A percentile compares a stretch with the other conserved stretches of the same genome.
Conservation (phyloP, 2,113 vertebrate genomes). For the Peromyscus polionotus region DNA sequence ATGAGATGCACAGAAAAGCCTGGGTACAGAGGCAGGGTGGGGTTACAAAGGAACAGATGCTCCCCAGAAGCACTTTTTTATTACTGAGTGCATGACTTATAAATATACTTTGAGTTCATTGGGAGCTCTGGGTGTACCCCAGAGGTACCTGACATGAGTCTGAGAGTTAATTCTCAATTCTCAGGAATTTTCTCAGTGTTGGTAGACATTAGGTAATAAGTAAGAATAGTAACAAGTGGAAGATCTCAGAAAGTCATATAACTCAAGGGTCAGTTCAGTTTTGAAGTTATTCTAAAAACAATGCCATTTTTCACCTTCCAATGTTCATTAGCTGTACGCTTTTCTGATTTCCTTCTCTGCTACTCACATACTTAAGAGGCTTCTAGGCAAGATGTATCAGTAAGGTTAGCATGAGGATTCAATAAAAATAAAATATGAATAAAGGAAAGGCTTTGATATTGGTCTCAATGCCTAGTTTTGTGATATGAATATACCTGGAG, state of each 20-base stretch:
- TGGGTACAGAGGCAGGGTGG: background rate
- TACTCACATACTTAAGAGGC: constrained; percentile 37
- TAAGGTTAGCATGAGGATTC: constrained; percentile 32
- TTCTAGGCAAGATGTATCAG: constrained; percentile 1
- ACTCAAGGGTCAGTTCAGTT: constrained; percentile 35
- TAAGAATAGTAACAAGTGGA: background rate
- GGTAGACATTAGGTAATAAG: constrained; percentile 49
- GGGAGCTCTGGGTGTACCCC: background rate
- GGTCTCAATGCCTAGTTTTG: constrained; percentile 16
- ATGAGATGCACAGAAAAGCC: background rate
- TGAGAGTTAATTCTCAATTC: constrained; percentile 51
- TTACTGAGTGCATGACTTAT: background rate
- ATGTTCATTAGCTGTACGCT: constrained; percentile 8
- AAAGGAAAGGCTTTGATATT: constrained; percentile 46
- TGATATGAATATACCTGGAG: constrained; percentile 41
- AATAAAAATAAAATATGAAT: constrained; percentile 22
- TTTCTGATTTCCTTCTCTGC: constrained; percentile 53
- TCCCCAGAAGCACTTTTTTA: background rate
- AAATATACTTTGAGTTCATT: constrained; percentile 35
- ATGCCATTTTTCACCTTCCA: background rate
- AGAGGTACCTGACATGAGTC: background rate
- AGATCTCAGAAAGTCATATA: constrained; percentile 45
- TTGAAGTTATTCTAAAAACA: constrained; percentile 58
- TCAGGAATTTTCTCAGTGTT: constrained; percentile 34
- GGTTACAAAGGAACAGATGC: background rate